Percentiles rank a stretch among this genome's conserved stretches.
Evolutionary conservation across 2,113 vertebrate genomes (phyloP).

Genomic region (Neotoma lepida): DNA sequence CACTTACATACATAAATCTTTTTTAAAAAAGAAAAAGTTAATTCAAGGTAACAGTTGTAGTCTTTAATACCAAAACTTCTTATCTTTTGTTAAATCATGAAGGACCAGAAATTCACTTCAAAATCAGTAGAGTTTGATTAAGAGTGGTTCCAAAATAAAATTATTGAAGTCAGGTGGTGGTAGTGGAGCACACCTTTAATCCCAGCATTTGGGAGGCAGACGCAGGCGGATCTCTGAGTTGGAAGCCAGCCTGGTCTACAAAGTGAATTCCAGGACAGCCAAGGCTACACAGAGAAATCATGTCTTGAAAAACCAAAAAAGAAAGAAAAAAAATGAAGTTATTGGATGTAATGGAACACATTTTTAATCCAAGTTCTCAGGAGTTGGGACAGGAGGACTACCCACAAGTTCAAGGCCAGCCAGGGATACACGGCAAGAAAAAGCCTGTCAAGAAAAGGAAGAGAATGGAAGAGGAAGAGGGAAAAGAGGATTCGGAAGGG

Average conservation of each 20-base stretch:
- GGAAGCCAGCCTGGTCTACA: background rate
- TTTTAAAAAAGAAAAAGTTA: background rate
- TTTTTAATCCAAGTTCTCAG: background rate
- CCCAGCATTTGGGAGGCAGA: background rate
- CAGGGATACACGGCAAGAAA: background rate
- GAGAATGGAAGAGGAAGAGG: too few relatives aligned
- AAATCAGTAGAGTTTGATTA: background rate
- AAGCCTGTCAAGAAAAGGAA: background rate
- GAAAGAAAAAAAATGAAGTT: background rate
- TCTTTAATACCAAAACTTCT: background rate
- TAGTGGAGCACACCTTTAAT: background rate
- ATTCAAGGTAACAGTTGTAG: background rate
- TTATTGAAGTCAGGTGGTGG: background rate
- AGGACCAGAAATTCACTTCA: conserved; percentile 4
- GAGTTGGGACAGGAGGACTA: background rate
- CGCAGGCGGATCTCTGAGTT: background rate
- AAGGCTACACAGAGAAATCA: background rate
- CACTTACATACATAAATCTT: background rate
- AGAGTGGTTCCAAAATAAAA: conserved; percentile 8
- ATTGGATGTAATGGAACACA: background rate
- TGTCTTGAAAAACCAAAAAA: background rate
- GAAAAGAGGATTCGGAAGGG: background rate
- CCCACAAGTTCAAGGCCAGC: background rate
- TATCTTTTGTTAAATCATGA: background rate
- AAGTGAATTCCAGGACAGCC: background rate